Evolutionary conservation across 92 coral and sea anemone species (phyloP).

Genomic region (Parazoanthus darwini): DNA sequence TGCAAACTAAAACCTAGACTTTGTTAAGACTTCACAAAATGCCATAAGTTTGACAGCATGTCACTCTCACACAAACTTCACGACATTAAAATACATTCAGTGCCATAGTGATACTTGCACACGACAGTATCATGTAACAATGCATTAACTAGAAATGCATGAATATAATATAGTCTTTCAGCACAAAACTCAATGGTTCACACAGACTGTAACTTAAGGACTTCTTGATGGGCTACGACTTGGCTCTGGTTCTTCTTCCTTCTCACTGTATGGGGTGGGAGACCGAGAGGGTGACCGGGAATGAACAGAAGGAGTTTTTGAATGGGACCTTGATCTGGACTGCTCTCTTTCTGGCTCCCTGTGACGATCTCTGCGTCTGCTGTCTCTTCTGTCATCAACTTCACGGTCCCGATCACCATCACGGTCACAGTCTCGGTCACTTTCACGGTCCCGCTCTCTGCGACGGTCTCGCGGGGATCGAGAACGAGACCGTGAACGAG

Average conservation of each 20-base stretch:
- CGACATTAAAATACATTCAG: background rate
- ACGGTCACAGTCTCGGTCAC: constrained; percentile 3
- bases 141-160: background rate
- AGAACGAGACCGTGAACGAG: constrained; percentile 67
- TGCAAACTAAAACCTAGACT: background rate
- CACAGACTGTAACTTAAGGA: background rate
- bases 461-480: constrained; percentile 51
- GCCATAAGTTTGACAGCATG: background rate
- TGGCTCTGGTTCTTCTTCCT: constrained; percentile 62
- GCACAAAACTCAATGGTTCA: background rate
- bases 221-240: constrained; percentile 67
- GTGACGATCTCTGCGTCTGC: constrained; percentile 33
- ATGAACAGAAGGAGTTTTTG: constrained; percentile 53
- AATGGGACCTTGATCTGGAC: constrained; percentile 68
- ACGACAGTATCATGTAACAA: background rate
- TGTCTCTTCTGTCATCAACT: constrained; percentile 31
- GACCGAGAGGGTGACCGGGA: constrained; percentile 44
- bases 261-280: constrained; percentile 53
- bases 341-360: constrained; percentile 52
- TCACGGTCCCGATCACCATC: constrained; percentile 26
- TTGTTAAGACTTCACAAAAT: background rate
- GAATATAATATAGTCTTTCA: background rate
- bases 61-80: background rate
- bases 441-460: constrained; percentile 14
- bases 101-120: background rate